A percentile compares a stretch with the other conserved stretches of the same genome.
phyloP scores from a whole-genome alignment of 1,140 invertebrate species.

The Tetramorium alpestre region DNA sequence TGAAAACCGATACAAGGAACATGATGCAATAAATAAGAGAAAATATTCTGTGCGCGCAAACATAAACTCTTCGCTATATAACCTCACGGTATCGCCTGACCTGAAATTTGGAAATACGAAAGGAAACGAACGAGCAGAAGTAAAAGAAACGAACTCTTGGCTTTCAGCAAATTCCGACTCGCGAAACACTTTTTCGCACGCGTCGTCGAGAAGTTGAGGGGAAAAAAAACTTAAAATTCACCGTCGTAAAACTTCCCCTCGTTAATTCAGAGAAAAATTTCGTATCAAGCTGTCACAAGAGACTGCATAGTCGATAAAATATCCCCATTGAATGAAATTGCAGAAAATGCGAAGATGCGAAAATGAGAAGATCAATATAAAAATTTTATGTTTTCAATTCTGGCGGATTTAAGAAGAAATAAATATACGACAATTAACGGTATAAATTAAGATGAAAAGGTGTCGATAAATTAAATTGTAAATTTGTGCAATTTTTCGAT shows the following conservation, averaged over 20 bases:
- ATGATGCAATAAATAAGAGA: background rate
- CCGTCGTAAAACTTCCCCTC: constrained; percentile 7
- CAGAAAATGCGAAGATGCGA: no score
- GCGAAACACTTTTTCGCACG: constrained; percentile 43
- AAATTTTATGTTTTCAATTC: background rate
- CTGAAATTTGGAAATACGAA: constrained; percentile 37
- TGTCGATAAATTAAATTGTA: background rate
- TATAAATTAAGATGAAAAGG: background rate
- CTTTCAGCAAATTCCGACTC: constrained; percentile 34
- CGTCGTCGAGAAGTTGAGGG: constrained; percentile 8
- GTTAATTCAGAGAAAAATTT: constrained; percentile 47
- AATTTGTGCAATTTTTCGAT: background rate
- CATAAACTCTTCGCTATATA: constrained; percentile 11
- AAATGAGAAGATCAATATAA: background rate
- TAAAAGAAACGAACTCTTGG: constrained; percentile 32
- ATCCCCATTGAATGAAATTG: background rate
- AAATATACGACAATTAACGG: background rate
- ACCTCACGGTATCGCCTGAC: background rate
- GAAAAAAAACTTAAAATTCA: constrained; percentile 14
- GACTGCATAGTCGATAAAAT: constrained; percentile 33
- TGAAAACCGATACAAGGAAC: background rate
- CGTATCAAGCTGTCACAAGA: background rate
- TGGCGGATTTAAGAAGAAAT: background rate
- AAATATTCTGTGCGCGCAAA: background rate
- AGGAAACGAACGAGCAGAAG: constrained; percentile 10